These are phyloP conservation scores for Heliocidaris erythrogramma DNA, from an alignment of 35 echinoderm and acorn worm species.

Conservation along the genomic window DNA sequence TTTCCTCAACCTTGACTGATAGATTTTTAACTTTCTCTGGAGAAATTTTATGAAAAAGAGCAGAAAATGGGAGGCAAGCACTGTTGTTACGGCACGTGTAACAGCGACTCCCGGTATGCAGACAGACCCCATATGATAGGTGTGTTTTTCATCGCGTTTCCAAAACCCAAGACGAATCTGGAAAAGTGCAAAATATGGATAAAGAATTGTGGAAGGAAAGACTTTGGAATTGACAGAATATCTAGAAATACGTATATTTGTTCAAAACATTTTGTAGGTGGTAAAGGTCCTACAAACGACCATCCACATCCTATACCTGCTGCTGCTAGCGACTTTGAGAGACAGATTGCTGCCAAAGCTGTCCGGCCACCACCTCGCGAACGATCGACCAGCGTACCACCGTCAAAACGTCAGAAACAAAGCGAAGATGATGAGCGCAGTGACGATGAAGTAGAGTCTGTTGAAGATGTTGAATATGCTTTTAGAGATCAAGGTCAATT, in stretches of 20 bases:
- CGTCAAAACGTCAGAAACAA: background rate
- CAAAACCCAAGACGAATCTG: conserved; percentile 50
- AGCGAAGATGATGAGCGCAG: background rate
- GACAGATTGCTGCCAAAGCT: background rate
- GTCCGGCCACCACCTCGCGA: conserved; percentile 38
- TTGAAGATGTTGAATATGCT: background rate
- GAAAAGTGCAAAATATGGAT: conserved; percentile 58
- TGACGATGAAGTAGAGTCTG: background rate
- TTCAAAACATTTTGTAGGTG: conserved; percentile 51
- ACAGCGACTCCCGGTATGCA: conserved; percentile 56
- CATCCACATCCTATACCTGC: conserved; percentile 49
- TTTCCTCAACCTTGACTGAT: no score
- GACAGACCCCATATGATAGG: conserved; percentile 41
- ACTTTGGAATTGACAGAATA: conserved; percentile 17
- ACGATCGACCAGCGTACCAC: background rate
- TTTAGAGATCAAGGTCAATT: background rate
- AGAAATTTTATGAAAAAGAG: no score
- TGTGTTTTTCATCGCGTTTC: conserved; percentile 57
- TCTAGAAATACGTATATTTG: conserved; percentile 51
- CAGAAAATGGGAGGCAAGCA: no score
- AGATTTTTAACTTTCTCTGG: no score
- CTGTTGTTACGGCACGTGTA: conserved; percentile 57
- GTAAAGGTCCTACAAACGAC: conserved; percentile 41
- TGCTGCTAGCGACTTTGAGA: background rate
- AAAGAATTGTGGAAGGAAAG: conserved; percentile 47